These are phyloP conservation scores for Nomada fabriciana DNA, from an alignment of 2,888 invertebrate species.

Conservation along the genomic window DNA sequence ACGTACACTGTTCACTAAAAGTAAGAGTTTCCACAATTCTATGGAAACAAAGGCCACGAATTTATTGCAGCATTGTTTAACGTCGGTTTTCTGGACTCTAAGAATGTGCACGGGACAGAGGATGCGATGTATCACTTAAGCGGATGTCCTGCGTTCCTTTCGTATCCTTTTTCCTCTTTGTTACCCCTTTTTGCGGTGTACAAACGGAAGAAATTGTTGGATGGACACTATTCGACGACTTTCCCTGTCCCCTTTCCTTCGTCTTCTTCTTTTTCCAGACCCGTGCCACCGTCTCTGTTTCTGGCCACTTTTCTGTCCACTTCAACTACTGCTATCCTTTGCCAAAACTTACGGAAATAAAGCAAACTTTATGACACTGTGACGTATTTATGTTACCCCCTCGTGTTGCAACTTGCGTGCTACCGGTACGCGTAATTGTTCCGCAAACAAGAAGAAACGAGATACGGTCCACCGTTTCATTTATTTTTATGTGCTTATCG, in stretches of 20 bases:
- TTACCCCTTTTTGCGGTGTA: constrained; percentile 13
- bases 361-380: constrained; percentile 56
- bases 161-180: constrained; percentile 49
- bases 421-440: constrained; percentile 21
- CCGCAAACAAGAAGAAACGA: constrained; percentile 30
- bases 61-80: constrained; percentile 59
- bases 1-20: background rate
- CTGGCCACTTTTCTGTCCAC: background rate
- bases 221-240: constrained; percentile 8
- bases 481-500: background rate
- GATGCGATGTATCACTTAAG: constrained; percentile 72
- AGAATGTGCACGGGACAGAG: constrained; percentile 50
- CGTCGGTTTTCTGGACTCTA: constrained; percentile 45
- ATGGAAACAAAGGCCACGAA: constrained; percentile 44
- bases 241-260: constrained; percentile 4
- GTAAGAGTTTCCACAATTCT: constrained; percentile 13
- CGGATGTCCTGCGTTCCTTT: constrained; percentile 69
- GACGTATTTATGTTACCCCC: constrained; percentile 47
- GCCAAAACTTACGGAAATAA: constrained; percentile 62
- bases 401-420: background rate
- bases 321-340: background rate
- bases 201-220: constrained; percentile 3
- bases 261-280: background rate
- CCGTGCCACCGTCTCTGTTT: background rate
- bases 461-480: constrained; percentile 3